Evolutionary conservation across 2,888 invertebrate species (phyloP).

Genomic region (Phrixothrix hirtus): DNA sequence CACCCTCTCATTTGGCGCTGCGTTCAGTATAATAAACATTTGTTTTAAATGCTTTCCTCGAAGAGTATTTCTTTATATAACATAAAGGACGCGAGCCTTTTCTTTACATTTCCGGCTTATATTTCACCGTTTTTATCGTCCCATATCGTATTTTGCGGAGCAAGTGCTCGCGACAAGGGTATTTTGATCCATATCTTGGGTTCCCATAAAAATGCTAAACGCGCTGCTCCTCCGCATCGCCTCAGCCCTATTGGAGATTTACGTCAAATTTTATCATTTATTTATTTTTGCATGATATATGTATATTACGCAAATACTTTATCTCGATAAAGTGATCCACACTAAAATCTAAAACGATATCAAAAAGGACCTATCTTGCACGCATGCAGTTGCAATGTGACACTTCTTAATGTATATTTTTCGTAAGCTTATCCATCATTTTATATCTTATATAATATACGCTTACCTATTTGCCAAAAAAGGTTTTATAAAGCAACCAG

Average conservation of each 20-base stretch:
- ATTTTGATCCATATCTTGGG: conserved; percentile 43
- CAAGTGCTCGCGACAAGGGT: conserved; percentile 41
- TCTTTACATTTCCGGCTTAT: conserved; percentile 35
- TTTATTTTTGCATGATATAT: conserved; percentile 24
- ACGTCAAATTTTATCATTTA: conserved; percentile 40
- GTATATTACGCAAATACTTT: background rate
- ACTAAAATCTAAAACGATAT: background rate
- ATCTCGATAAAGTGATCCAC: background rate
- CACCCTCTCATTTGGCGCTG: no score
- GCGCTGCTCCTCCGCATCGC: conserved; percentile 30
- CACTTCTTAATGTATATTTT: background rate
- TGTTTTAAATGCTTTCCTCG: no score
- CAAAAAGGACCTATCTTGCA: no score
- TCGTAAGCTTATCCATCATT: background rate
- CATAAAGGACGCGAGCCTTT: conserved; percentile 10
- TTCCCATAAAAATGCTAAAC: conserved; percentile 44
- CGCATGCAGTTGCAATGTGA: background rate
- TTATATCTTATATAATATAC: background rate
- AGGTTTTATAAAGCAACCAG: background rate
- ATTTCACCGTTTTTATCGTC: conserved; percentile 40
- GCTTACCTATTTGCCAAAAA: background rate
- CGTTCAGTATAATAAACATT: no score
- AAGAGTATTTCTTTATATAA: background rate
- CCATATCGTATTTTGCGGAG: conserved; percentile 39
- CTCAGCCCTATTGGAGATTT: conserved; percentile 40